A percentile compares a stretch with the other conserved stretches of the same genome.
These are phyloP conservation scores for Cuniculus paca DNA, from an alignment of 2,797 vertebrate genomes.

Conservation along the genomic window DNA sequence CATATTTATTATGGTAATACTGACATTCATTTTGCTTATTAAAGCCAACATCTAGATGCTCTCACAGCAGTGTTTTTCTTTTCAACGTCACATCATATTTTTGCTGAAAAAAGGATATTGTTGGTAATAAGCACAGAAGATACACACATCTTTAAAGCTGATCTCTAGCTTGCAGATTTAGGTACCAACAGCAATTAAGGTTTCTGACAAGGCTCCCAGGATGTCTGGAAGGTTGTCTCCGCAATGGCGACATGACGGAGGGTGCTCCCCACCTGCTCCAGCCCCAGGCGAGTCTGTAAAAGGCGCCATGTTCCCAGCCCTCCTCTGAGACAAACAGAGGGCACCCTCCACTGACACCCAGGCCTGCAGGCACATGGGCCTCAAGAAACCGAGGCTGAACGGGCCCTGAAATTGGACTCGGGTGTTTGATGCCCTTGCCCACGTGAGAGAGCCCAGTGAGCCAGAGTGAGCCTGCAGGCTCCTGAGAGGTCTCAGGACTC, in stretches of 20 bases:
- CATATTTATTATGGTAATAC: neutral
- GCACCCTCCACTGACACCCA: neutral
- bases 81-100: neutral
- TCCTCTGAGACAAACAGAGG: neutral
- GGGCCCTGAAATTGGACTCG: neutral
- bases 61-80: neutral
- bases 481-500: neutral
- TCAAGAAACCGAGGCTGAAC: neutral
- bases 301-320: neutral
- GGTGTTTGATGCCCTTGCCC: neutral
- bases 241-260: neutral
- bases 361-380: neutral
- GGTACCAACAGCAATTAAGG: neutral
- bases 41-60: neutral
- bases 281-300: neutral
- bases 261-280: fast-evolving
- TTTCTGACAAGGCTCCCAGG: neutral
- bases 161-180: neutral
- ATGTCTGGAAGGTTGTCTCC: neutral
- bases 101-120: neutral
- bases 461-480: too few species aligned
- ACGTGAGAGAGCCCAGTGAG: neutral
- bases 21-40: neutral
- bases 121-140: neutral
- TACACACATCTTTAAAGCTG: neutral